A percentile compares a stretch with the other conserved stretches of the same genome.
Conservation (phyloP, 2,888 invertebrate species). For the Timema cristinae region DNA sequence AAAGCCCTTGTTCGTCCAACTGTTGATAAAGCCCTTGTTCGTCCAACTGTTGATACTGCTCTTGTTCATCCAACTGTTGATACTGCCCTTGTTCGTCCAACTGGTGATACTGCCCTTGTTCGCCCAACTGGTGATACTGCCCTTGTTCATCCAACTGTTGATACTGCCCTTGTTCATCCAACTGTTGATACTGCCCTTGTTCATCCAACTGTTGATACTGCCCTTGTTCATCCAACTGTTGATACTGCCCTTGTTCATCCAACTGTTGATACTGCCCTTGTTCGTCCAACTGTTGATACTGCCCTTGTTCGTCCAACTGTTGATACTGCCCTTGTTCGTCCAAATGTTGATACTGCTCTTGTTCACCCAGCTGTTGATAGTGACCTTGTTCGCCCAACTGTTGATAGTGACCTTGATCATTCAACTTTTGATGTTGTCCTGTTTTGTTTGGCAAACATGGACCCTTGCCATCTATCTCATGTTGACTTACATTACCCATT, state of each 20-base stretch:
- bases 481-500: too few species aligned
- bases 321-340: background rate
- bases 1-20: background rate
- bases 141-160: background rate
- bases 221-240: background rate
- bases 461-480: too few species aligned
- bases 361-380: background rate
- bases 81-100: conserved; percentile 5
- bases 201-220: background rate
- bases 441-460: too few species aligned
- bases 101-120: background rate
- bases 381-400: background rate
- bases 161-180: background rate
- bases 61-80: background rate
- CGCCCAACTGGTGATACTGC: background rate
- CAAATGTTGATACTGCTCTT: background rate
- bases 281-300: background rate
- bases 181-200: background rate
- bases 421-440: background rate
- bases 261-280: background rate
- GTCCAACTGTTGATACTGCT: background rate
- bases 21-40: background rate
- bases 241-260: background rate
- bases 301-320: background rate
- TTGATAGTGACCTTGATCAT: background rate